Evolutionary conservation across 2,888 invertebrate species (phyloP).

Genomic region (Acanthopleura granulata): DNA sequence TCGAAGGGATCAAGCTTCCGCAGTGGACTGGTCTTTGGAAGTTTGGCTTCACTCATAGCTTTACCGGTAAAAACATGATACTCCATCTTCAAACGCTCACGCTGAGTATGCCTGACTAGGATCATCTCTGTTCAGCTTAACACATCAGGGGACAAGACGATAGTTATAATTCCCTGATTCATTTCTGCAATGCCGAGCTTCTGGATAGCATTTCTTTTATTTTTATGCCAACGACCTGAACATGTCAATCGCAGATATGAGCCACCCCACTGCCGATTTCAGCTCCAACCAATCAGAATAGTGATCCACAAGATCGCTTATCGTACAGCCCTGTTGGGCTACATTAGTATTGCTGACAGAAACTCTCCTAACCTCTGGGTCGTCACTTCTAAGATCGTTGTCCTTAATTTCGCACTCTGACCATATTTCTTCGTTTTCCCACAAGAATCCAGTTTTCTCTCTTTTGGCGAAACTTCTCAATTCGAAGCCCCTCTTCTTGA

Average conservation of each 20-base stretch:
- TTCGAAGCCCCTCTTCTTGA: too few species aligned
- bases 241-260: not conserved
- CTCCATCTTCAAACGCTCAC: not conserved
- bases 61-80: not conserved
- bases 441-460: too few species aligned
- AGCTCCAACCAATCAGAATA: not conserved
- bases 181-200: not conserved
- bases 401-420: too few species aligned
- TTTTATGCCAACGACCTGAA: too few species aligned
- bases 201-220: too few species aligned
- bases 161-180: not conserved
- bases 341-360: not conserved
- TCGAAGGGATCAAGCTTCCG: conserved; percentile 34
- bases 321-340: not conserved
- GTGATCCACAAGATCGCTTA: not conserved
- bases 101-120: not conserved
- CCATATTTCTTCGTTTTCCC: too few species aligned
- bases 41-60: not conserved
- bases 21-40: conserved; percentile 8
- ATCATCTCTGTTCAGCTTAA: not conserved
- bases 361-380: not conserved
- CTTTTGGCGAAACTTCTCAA: too few species aligned
- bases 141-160: not conserved
- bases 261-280: not conserved
- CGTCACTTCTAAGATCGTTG: too few species aligned